Evolutionary conservation across 2,113 vertebrate species (phyloP), one percentile per base, ranked within the genome.

Genomic region (Tursiops truncatus): DNA sequence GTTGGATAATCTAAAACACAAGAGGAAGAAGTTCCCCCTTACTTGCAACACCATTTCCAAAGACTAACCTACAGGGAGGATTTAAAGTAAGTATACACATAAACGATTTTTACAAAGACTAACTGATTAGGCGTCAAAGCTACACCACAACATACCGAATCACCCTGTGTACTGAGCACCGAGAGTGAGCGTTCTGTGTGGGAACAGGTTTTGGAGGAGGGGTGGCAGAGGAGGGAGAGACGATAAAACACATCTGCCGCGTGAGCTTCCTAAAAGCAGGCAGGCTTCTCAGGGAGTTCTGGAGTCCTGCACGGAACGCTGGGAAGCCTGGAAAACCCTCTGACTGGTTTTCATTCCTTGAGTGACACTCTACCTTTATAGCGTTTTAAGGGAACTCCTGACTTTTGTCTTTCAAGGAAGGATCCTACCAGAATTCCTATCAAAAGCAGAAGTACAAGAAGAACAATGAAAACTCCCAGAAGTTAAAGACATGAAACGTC

Each of bases 1-100:
- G 80, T 50, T 97, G 71, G 67, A 85, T 82, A 97, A 96, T 15
- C 95, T 95, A 97, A 97, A 95, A 96, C 71, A 44, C 3, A n/a
- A 95, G 83, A 98, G 63, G 17, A 84, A 92, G 0, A 96, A 81
- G 95, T 73, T 31, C 89, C 13, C 50, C 87, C 50, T 33, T 41
- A 90, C 41, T n/a, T 53, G 73, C 18, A 98, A 83, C 44, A 97
- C 47, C 20, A 77, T 5, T 89, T 84, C 73, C 71, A 89, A 95
- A 92, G 41, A 88, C 38, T 28, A 84, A 73, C 89, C 87, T 53
- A 65, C 5, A 81, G 50, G 33, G 41, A 93, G 31, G 79, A 71
- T 79, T 84, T 92, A 81, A 90, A 96, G 41, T 70, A 97, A 88
- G 15, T 47, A 91, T 8, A 44, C 31, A 71, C 70, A 83, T 53